Conservation (phyloP, 1,140 invertebrate genomes). For the Ridgeia piscesae region DNA sequence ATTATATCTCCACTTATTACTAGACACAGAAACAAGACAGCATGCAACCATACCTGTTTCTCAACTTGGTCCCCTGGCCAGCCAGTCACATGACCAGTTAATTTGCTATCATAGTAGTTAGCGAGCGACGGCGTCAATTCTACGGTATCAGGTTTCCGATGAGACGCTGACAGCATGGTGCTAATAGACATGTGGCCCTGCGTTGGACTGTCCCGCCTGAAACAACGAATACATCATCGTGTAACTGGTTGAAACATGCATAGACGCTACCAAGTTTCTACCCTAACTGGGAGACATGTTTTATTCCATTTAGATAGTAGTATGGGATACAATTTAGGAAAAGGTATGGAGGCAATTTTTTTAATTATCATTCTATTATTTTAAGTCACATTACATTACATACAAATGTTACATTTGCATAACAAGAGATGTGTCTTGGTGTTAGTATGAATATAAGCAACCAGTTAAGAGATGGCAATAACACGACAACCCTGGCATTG, state of each 20-base stretch:
- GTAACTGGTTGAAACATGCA: neutral
- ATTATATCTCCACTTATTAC: neutral
- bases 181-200: constrained; percentile 41
- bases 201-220: constrained; percentile 57
- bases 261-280: neutral
- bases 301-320: neutral
- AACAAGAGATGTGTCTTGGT: no score
- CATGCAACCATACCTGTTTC: constrained; percentile 74
- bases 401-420: neutral
- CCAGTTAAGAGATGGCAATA: no score
- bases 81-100: constrained; percentile 85
- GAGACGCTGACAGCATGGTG: constrained; percentile 37
- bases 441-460: no score
- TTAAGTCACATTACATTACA: neutral
- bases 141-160: constrained; percentile 46
- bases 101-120: constrained; percentile 87
- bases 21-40: neutral
- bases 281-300: neutral
- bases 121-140: constrained; percentile 81
- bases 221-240: constrained; percentile 10
- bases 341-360: neutral
- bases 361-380: neutral
- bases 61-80: constrained; percentile 91
- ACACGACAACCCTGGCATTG: no score
- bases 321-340: neutral